Conservation (phyloP, 2,113 vertebrate genomes). For the Prionailurus viverrinus region DNA sequence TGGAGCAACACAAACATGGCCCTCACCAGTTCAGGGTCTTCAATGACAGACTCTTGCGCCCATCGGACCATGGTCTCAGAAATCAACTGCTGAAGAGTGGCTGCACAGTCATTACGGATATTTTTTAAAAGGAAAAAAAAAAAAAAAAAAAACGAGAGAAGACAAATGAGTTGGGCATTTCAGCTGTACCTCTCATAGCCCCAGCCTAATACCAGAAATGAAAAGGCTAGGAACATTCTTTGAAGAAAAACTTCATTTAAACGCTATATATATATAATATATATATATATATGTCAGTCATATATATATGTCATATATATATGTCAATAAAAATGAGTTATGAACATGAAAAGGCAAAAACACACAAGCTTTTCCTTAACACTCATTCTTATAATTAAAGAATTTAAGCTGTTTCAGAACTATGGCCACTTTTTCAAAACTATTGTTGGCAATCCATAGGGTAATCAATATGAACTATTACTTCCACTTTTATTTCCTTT, state of each 20-base stretch:
- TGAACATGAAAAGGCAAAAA: background rate
- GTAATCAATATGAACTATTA: background rate
- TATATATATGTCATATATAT: background rate
- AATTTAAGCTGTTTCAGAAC: slow-evolving; percentile 23
- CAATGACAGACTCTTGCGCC: slow-evolving; percentile 97
- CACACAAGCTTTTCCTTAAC: background rate
- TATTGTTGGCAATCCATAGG: background rate
- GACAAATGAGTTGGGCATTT: background rate
- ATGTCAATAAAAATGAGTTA: background rate
- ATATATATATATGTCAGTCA: too few relatives aligned
- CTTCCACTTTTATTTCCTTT: background rate
- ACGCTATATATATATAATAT: background rate
- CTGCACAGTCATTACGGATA: slow-evolving; percentile 81
- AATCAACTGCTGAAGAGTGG: slow-evolving; percentile 96
- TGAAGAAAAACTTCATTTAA: slow-evolving; percentile 18
- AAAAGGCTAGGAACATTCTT: background rate
- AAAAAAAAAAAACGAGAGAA: background rate
- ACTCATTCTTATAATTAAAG: background rate
- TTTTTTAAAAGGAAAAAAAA: background rate
- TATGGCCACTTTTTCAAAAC: background rate
- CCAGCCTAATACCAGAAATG: background rate
- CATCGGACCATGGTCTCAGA: slow-evolving; percentile 98
- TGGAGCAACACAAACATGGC: slow-evolving; percentile 98
- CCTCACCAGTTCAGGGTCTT: slow-evolving; percentile 96
- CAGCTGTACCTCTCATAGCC: background rate